Percentiles rank a stretch among this genome's conserved stretches.
Conservation (phyloP, 2,888 invertebrate species). For the Bhutanitis thaidina region DNA sequence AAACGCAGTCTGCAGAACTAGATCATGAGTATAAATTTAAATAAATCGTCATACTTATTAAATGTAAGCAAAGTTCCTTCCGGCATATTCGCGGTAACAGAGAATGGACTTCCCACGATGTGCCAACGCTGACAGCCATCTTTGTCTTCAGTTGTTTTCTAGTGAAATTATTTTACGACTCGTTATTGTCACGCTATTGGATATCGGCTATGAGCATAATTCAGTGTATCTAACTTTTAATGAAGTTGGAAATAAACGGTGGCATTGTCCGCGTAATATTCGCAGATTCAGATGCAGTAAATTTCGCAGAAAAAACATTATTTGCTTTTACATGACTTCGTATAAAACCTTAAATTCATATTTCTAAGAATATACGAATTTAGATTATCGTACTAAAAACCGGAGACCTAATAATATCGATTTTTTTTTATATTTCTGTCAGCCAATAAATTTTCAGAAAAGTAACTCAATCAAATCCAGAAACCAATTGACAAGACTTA, state of each 20-base stretch:
- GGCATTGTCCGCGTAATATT: background rate
- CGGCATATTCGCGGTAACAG: conserved; percentile 17
- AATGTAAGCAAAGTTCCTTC: conserved; percentile 21
- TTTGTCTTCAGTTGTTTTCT: conserved; percentile 26
- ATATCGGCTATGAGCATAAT: conserved; percentile 8
- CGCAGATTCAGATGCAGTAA: no score
- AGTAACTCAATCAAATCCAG: no score
- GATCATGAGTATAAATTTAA: background rate
- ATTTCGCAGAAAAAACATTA: no score
- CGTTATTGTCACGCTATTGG: conserved; percentile 23
- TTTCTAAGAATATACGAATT: no score
- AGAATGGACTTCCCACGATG: conserved; percentile 26
- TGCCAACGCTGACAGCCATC: conserved; percentile 17
- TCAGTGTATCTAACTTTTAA: conserved; percentile 14
- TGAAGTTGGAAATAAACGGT: conserved; percentile 6
- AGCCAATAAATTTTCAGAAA: no score
- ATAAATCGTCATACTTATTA: conserved; percentile 4
- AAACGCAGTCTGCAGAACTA: background rate
- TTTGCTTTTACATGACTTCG: no score
- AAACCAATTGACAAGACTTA: no score
- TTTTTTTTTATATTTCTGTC: no score
- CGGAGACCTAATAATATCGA: no score
- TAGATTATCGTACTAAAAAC: no score
- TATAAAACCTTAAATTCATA: no score
- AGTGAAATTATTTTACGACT: conserved; percentile 28